Base-by-base conservation (phyloP, 1,140 invertebrate genomes). In the Halictus rubicundus region DNA sequence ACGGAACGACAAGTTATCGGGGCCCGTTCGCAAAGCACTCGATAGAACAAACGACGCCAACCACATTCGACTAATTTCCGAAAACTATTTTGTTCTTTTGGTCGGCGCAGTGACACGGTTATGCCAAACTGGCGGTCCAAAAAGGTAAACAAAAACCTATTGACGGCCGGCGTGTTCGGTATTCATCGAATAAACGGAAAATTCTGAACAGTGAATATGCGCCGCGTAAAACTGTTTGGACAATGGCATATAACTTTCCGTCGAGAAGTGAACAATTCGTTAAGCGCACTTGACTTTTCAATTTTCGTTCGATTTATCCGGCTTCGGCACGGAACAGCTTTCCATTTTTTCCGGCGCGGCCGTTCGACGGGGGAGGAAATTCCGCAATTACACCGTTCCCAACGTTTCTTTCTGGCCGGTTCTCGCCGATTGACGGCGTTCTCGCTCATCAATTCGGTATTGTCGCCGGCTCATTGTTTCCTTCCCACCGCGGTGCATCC, bases 391-490 rank as follows among this genome's bases (percentile, higher is more conserved):
- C 74, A 46, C 39, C 21, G 57, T 61, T 23, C 42, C 42, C 65
- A 60, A 32, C 66, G 74, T 60, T 77, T 37, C 74, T 77, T 77
- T 66, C 27, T 66, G 57, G 37, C 27, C 74, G 57, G 49, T 77
- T 77, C 42, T 61, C 54, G 49, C 66, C 37, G 37, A 57, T 27
- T 19, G 46, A n/a, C 63, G 42, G 66, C 7, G 14, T 27, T 69
- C 12, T 76, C 74, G 12, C 74, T 77, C 66, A 70, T 60, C 74
- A 70, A 61, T 46, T 60, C 39, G 39, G 54, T 61, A 61, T 78
- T 82, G 82, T 71, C 82, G 68, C 73, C 10, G 66, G 39, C 59
- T 78, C 64, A 59, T 14, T 65, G 61, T 75, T 32, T 64, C 27
- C 16, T 9, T 75, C 42, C 60, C 75, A 71, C 57, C 37, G 5